Evolutionary conservation across 2,888 invertebrate species (phyloP).

Genomic region (Pterostichus madidus): DNA sequence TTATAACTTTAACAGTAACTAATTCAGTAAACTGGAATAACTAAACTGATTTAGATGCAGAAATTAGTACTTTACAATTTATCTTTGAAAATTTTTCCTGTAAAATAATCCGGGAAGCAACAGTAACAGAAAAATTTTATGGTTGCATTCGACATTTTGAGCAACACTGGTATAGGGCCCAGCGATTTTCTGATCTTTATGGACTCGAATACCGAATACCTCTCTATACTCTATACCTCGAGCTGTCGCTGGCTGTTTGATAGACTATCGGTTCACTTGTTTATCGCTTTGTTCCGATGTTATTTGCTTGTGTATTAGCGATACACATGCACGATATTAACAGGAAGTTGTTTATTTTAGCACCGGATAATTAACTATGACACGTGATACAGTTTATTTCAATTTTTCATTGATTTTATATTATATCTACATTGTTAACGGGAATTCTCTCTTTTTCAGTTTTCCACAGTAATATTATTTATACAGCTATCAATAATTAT

Average conservation of each 20-base stretch:
- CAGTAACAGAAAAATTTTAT: too few species aligned
- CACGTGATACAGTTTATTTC: not conserved
- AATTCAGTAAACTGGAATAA: too few species aligned
- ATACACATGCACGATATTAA: constrained; percentile 4
- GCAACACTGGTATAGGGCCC: not conserved
- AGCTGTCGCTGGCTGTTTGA: not conserved
- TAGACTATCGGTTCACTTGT: not conserved
- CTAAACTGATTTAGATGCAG: too few species aligned
- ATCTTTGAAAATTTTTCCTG: too few species aligned
- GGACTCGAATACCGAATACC: not conserved
- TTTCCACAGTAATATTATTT: too few species aligned
- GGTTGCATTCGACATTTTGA: too few species aligned
- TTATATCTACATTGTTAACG: constrained; percentile 7
- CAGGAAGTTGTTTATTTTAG: constrained; percentile 27
- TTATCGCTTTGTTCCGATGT: constrained; percentile 1
- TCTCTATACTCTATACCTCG: not conserved
- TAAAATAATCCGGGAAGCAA: too few species aligned
- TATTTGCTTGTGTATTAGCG: constrained; percentile 18
- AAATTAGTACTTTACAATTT: too few species aligned
- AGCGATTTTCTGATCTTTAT: not conserved
- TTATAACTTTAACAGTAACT: too few species aligned
- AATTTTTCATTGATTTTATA: constrained; percentile 32
- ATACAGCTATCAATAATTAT: too few species aligned
- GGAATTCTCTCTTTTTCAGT: too few species aligned
- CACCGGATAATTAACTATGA: constrained; percentile 26